These are phyloP conservation scores for Oscheius onirici DNA, from an alignment of 2,888 invertebrate species.

Conservation along the genomic window DNA sequence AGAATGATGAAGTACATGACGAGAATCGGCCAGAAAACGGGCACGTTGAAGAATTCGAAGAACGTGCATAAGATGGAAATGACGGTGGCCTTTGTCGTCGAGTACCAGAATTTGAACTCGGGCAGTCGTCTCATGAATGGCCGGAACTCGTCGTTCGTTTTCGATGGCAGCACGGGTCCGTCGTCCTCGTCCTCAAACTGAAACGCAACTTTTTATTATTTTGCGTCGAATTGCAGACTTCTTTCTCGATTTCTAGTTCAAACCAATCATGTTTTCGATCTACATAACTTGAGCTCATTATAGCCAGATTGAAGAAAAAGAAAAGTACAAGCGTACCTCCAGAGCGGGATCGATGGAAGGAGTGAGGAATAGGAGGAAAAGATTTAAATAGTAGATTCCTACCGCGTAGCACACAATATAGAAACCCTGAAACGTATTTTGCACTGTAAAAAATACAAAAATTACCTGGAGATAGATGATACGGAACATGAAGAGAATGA, in stretches of 20 bases:
- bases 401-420: slow-evolving; percentile 98
- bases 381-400: slow-evolving; percentile 97
- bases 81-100: slow-evolving; percentile 90
- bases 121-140: slow-evolving; percentile 95
- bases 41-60: slow-evolving; percentile 94
- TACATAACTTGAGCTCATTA: no score
- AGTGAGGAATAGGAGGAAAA: slow-evolving; percentile 99
- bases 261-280: no score
- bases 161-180: slow-evolving; percentile 90
- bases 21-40: slow-evolving; percentile 99
- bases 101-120: slow-evolving; percentile 95
- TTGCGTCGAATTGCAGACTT: no score
- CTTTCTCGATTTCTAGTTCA: no score
- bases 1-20: slow-evolving; percentile 99
- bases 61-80: slow-evolving; percentile 91
- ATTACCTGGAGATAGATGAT: slow-evolving; percentile 67
- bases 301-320: not conserved
- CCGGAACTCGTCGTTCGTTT: slow-evolving; percentile 94
- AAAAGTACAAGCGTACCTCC: slow-evolving; percentile 53
- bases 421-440: slow-evolving; percentile 83
- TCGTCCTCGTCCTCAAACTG: slow-evolving; percentile 65
- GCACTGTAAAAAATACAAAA: not conserved
- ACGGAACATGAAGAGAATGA: slow-evolving; percentile 61
- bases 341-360: slow-evolving; percentile 98
- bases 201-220: not conserved